phyloP scores from a whole-genome alignment of 2,888 invertebrate species.

The Sarcophaga carnaria region DNA sequence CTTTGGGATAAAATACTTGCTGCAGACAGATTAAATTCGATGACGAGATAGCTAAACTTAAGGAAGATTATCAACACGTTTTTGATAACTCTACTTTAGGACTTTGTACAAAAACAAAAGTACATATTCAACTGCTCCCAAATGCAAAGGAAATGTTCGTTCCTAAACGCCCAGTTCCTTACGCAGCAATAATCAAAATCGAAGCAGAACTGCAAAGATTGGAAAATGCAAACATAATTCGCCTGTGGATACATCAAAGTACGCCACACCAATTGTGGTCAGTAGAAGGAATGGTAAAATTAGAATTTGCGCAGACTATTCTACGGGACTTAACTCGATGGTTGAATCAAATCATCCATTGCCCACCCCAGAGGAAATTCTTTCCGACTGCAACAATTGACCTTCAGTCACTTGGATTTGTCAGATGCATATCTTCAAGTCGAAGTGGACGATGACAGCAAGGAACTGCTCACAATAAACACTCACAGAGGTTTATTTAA shows the following conservation, averaged over 20 bases:
- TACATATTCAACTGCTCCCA: too few relatives aligned
- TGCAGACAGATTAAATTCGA: too few relatives aligned
- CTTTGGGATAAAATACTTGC: constrained; percentile 2
- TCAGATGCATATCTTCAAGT: constrained; percentile 71
- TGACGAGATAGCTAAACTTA: too few relatives aligned
- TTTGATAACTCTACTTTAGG: too few relatives aligned
- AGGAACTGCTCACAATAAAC: constrained; percentile 64
- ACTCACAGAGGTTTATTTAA: constrained; percentile 61
- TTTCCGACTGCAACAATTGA: constrained; percentile 59
- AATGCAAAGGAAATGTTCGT: too few relatives aligned
- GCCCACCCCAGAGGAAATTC: constrained; percentile 69
- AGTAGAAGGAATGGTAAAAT: constrained; percentile 63
- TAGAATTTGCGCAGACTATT: constrained; percentile 70
- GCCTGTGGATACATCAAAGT: constrained; percentile 65
- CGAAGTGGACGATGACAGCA: constrained; percentile 68
- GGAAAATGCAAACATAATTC: constrained; percentile 57
- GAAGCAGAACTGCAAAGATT: constrained; percentile 65
- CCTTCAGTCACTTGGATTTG: constrained; percentile 65
- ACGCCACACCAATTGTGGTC: constrained; percentile 69
- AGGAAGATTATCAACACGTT: too few relatives aligned
- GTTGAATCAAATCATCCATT: constrained; percentile 51
- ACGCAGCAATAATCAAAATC: not conserved
- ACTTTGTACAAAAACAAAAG: too few relatives aligned
- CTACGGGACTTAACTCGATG: constrained; percentile 66
- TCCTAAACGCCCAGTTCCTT: too few relatives aligned